Conservation (phyloP, 2,888 invertebrate species). For the Tachina fera region DNA sequence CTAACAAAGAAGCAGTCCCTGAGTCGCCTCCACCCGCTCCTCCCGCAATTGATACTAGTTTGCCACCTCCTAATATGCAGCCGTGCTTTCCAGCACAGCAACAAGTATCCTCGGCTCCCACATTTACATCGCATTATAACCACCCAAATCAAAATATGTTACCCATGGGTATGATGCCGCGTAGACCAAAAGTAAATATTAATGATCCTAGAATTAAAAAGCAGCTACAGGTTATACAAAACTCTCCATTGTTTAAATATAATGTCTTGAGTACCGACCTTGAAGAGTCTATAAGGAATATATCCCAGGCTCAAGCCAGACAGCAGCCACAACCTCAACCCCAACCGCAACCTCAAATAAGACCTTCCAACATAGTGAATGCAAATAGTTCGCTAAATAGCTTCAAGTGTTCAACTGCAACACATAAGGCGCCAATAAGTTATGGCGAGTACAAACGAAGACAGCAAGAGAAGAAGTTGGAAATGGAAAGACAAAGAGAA, state of each 20-base stretch:
- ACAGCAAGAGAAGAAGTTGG: constrained; percentile 49
- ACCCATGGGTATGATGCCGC: not conserved
- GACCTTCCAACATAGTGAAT: constrained; percentile 2
- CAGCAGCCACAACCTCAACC: not conserved
- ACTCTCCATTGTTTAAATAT: constrained; percentile 37
- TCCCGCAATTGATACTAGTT: not conserved
- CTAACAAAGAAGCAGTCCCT: not conserved
- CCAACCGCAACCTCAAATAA: not conserved
- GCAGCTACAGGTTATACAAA: constrained; percentile 62
- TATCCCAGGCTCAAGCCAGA: constrained; percentile 9
- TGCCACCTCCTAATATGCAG: not conserved
- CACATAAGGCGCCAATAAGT: constrained; percentile 27
- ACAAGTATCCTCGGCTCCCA: not conserved
- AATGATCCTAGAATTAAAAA: constrained; percentile 71
- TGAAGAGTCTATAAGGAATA: constrained; percentile 34
- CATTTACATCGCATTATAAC: not conserved
- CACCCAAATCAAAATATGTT: constrained; percentile 2
- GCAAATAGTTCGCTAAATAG: not conserved
- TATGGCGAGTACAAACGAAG: constrained; percentile 72
- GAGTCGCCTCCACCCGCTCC: constrained; percentile 28
- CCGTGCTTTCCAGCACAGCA: not conserved
- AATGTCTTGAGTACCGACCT: constrained; percentile 2
- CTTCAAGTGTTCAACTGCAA: not conserved
- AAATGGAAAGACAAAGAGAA: constrained; percentile 34
- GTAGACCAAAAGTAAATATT: constrained; percentile 57